Conservation (phyloP, 2,888 invertebrate species). For the Philonicus albiceps region DNA sequence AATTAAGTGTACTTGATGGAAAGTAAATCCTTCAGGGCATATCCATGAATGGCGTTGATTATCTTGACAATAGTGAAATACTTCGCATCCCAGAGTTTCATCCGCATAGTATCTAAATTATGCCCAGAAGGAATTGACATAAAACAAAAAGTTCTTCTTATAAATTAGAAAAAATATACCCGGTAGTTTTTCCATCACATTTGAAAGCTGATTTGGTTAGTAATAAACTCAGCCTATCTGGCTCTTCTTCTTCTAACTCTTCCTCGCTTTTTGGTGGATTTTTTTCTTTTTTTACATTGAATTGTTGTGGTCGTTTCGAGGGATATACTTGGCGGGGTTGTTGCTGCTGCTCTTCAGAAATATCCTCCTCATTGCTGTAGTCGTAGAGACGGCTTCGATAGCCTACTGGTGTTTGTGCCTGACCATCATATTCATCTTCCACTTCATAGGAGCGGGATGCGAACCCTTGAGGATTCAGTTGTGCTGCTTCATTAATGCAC, state of each 20-base stretch:
- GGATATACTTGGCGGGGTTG: conserved; percentile 57
- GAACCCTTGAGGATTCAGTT: conserved; percentile 57
- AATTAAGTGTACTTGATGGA: conserved; percentile 83
- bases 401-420: conserved; percentile 61
- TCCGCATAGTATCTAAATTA: conserved; percentile 80
- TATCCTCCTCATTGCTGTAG: conserved; percentile 59
- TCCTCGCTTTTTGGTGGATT: conserved; percentile 64
- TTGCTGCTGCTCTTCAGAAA: conserved; percentile 46
- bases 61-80: conserved; percentile 93
- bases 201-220: conserved; percentile 85
- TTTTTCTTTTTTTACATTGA: neutral
- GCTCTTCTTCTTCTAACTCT: conserved; percentile 81
- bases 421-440: conserved; percentile 60
- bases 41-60: conserved; percentile 91
- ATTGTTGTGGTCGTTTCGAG: conserved; percentile 53
- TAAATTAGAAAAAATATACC: conserved; percentile 59
- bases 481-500: neutral
- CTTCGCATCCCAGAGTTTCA: conserved; percentile 86
- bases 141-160: neutral
- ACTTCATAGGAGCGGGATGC: conserved; percentile 57
- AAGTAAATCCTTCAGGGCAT: conserved; percentile 84
- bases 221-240: conserved; percentile 80
- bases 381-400: conserved; percentile 58
- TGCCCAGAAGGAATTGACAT: neutral
- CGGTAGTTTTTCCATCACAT: conserved; percentile 81